These are phyloP conservation scores for Drosophila ambigua DNA, from an alignment of 1,140 invertebrate species.

Conservation along the genomic window DNA sequence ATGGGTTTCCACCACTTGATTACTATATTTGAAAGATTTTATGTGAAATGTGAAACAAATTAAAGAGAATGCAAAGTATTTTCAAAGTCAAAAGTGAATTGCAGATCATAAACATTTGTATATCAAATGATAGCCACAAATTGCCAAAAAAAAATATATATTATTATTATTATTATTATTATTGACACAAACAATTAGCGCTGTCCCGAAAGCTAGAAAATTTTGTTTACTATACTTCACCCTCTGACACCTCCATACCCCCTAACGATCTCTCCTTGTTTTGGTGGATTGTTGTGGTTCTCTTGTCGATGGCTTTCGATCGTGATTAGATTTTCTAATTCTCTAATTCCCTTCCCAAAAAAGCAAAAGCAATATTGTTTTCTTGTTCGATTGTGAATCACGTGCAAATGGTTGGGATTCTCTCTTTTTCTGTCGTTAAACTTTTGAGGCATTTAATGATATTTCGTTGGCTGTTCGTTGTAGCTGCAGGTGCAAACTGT, in stretches of 20 bases:
- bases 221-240: slow-evolving; percentile 32
- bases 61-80: slow-evolving; percentile 72
- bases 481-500: slow-evolving; percentile 80
- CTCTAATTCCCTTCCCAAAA: slow-evolving; percentile 11
- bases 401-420: slow-evolving; percentile 72
- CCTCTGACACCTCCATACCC: background rate
- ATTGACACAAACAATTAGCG: slow-evolving; percentile 65
- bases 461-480: slow-evolving; percentile 40
- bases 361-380: slow-evolving; percentile 42
- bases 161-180: slow-evolving; percentile 49
- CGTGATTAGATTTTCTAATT: slow-evolving; percentile 78
- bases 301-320: slow-evolving; percentile 58
- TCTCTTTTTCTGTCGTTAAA: slow-evolving; percentile 70
- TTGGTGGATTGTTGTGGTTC: slow-evolving; percentile 36
- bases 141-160: slow-evolving; percentile 64
- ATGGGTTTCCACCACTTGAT: slow-evolving; percentile 38
- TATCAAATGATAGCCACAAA: slow-evolving; percentile 56
- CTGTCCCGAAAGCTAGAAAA: slow-evolving; percentile 37
- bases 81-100: slow-evolving; percentile 21
- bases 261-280: background rate
- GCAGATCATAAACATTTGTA: slow-evolving; percentile 46
- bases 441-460: slow-evolving; percentile 62
- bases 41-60: slow-evolving; percentile 43
- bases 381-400: slow-evolving; percentile 64
- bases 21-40: slow-evolving; percentile 64